Evolutionary conservation across 2,797 vertebrate genomes (phyloP), one percentile per base, ranked within the genome.

Genomic region (Lepidocolaptes lacrymiger): DNA sequence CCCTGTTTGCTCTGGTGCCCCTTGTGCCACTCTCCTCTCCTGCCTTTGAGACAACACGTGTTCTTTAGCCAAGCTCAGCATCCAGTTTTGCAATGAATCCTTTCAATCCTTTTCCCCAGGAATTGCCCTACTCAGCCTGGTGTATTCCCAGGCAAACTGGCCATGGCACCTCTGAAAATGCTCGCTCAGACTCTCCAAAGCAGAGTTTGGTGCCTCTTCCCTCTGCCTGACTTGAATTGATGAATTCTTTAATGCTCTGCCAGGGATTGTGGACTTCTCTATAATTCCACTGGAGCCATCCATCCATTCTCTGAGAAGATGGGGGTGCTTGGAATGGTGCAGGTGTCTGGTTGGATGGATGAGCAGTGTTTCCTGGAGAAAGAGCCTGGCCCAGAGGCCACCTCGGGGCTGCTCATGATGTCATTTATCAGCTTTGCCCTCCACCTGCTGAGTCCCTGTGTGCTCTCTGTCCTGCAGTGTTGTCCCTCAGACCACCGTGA

Each of bases 401-500:
- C 14, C 16, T 68, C 69, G 71, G 78, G 37, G 9, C 41, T 56
- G 6, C 32, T n/a, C 85, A 39, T 88, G 95, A 85, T 71, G 16
- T 91, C 69, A 58, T 93, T 67, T 68, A 68, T 83, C 24, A 93
- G n/a, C 21, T 75, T 76, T 82, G 76, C 92, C 61, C 72, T 91
- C 95, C 78, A 75, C 88, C 64, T 96, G 93, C 74, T 75, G 2
- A 48, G 90, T 94, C 91, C 76, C 74, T 97, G 37, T 96, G 49
- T 96, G 91, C 72, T 97, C 97, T 89, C 95, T 97, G 92, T 97
- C 81, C 88, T 83, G 66, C 95, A 99, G 99, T 68, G 98, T 99
- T 96, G 99, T 99, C 84, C 99, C 99, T 80, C 99, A 99, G 97
- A 99, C 99, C 89, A 99, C 99, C 32, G 99, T 99, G 78, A 99